Evolutionary conservation across 2,888 invertebrate genomes (phyloP).

Genomic region (Harpalus rufipes): DNA sequence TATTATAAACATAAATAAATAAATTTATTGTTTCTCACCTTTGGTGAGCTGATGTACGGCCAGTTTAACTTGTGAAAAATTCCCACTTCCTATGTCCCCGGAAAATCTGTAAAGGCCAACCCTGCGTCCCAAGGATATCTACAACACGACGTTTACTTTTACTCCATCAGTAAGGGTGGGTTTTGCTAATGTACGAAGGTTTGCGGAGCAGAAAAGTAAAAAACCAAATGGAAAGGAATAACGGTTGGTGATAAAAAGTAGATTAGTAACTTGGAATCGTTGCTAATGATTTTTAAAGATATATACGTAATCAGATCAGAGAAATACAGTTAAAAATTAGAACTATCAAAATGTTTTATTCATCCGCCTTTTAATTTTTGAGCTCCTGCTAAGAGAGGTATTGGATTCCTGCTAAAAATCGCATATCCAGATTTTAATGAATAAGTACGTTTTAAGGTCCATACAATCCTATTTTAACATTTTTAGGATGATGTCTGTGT

Average conservation of each 20-base stretch:
- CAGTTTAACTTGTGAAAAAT: constrained; percentile 89
- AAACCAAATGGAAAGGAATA: neutral
- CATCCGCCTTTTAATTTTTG: too few relatives aligned
- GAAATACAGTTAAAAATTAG: too few relatives aligned
- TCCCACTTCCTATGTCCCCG: constrained; percentile 87
- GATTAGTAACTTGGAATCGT: neutral
- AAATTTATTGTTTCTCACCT: constrained; percentile 75
- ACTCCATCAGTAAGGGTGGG: constrained; percentile 6
- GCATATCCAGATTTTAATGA: too few relatives aligned
- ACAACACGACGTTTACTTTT: constrained; percentile 38
- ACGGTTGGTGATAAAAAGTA: neutral
- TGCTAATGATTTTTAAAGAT: neutral
- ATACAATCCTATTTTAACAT: too few relatives aligned
- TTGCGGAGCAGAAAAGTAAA: neutral
- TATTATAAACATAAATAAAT: neutral
- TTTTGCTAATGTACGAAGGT: constrained; percentile 12
- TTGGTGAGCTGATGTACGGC: constrained; percentile 86
- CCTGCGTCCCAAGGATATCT: constrained; percentile 84
- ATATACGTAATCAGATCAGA: too few relatives aligned
- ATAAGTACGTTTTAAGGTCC: too few relatives aligned
- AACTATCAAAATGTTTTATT: too few relatives aligned
- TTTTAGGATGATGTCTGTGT: too few relatives aligned
- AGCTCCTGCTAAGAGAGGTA: too few relatives aligned
- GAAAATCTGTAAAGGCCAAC: constrained; percentile 87
- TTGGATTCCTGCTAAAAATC: too few relatives aligned